Conservation (phyloP, 2,888 invertebrate genomes). For the Lamellibrachia columna region DNA sequence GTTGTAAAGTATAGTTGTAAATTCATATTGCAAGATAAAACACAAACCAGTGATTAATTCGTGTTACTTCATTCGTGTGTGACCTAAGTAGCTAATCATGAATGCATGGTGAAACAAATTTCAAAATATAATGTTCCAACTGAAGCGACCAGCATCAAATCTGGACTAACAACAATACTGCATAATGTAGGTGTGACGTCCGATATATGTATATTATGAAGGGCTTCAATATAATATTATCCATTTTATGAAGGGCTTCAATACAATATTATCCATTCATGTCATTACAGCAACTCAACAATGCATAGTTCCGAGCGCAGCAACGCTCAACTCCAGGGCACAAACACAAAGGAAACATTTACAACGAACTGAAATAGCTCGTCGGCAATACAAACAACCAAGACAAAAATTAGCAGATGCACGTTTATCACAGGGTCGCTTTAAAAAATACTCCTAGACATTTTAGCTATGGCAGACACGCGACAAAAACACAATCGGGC, state of each 20-base stretch:
- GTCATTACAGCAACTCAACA: background rate
- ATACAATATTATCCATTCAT: background rate
- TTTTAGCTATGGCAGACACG: background rate
- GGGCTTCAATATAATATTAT: background rate
- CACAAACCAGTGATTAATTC: background rate
- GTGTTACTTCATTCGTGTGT: background rate
- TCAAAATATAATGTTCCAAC: constrained; percentile 7
- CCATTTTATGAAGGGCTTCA: background rate
- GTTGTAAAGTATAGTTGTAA: background rate
- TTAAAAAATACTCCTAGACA: background rate
- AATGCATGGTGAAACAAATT: background rate
- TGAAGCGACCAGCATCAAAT: background rate
- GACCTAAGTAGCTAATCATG: background rate
- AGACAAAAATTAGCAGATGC: background rate
- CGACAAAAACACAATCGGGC: background rate
- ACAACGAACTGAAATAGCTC: too few relatives aligned
- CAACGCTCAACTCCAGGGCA: background rate
- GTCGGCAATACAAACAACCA: background rate
- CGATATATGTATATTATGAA: background rate
- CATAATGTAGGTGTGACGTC: background rate
- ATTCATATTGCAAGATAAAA: background rate
- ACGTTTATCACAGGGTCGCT: background rate
- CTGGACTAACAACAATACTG: background rate
- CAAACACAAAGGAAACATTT: background rate
- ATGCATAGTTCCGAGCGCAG: background rate